Base-by-base conservation (phyloP, 2,113 vertebrate species). In the Setophaga kirtlandii region DNA sequence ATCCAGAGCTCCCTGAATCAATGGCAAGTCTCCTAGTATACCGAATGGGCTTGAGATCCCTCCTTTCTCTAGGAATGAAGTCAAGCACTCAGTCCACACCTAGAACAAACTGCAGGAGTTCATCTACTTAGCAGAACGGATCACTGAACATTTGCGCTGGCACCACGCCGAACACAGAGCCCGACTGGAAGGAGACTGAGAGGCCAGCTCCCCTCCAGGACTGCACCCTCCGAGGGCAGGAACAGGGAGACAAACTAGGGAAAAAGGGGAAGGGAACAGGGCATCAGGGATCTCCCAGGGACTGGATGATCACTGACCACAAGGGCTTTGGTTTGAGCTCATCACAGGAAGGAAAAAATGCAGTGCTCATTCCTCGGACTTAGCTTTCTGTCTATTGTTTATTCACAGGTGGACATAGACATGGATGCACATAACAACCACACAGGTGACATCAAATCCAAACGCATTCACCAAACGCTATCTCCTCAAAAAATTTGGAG, bases 1-100 rank as follows among this genome's bases (percentile, higher is more conserved):
- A 95, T 95, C 86, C 93, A 96, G 90, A 94, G 90, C 76, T 97
- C 93, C 84, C 86, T 94, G 92, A 96, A 96, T 89, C 85, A 95
- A 81, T 94, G 94, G 76, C 83, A 96, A 92, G 94, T 75, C 76
- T 96, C 92, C 94, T 92, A 90, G 65, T 64, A 81, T 53, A 90
- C 28, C 5, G 1, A 87, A 53, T 23, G 50, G 92, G 59, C 85
- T 96, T 52, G 81, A 90, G 71, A 90, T 88, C 83, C 44, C 84
- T 91, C 70, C 41, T 94, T 88, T 90, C 63, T 47, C 71, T 96
- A 88, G 75, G 90, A 85, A 91, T 75, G 87, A 90, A 83, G 82
- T 86, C 83, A 93, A 89, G 86, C 41, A 75, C 83, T 96, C 71
- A 92, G 76, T 90, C 65, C 88, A 95, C 82, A 78, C 52, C 87